These are phyloP conservation scores for Idaea straminata DNA, from an alignment of 2,888 invertebrate genomes.

Conservation along the genomic window DNA sequence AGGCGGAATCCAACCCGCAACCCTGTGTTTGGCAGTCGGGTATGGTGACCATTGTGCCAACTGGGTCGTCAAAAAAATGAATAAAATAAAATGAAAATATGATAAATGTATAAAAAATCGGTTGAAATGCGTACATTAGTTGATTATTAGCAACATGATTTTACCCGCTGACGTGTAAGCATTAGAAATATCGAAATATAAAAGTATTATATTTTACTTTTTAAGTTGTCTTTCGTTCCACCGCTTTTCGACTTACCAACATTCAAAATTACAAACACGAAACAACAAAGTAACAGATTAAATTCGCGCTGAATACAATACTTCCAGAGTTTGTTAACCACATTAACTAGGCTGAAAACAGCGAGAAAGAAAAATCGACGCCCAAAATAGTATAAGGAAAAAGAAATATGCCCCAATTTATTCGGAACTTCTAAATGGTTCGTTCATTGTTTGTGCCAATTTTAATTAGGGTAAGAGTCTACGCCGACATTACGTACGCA, in stretches of 20 bases:
- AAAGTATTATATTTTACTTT: too few relatives aligned
- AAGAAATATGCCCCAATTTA: neutral
- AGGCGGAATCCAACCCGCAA: too few relatives aligned
- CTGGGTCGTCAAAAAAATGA: too few relatives aligned
- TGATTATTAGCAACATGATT: too few relatives aligned
- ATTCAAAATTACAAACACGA: neutral
- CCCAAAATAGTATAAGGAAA: neutral
- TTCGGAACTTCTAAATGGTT: neutral
- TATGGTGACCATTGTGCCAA: too few relatives aligned
- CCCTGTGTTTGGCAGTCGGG: too few relatives aligned
- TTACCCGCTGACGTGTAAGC: too few relatives aligned
- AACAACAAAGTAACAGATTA: neutral
- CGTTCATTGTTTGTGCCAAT: neutral
- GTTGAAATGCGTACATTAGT: too few relatives aligned
- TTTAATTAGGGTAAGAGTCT: neutral
- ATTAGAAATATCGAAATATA: too few relatives aligned
- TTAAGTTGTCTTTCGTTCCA: neutral
- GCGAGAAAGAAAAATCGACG: neutral
- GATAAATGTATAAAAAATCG: too few relatives aligned
- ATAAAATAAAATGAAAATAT: too few relatives aligned
- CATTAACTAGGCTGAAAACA: neutral
- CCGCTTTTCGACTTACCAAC: neutral
- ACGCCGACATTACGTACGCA: neutral
- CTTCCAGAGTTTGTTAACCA: neutral
- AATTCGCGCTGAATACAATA: neutral